A percentile compares a stretch with the other conserved stretches of the same genome.
Evolutionary conservation across 2,888 invertebrate species (phyloP).

Genomic region (Eulithis testata): DNA sequence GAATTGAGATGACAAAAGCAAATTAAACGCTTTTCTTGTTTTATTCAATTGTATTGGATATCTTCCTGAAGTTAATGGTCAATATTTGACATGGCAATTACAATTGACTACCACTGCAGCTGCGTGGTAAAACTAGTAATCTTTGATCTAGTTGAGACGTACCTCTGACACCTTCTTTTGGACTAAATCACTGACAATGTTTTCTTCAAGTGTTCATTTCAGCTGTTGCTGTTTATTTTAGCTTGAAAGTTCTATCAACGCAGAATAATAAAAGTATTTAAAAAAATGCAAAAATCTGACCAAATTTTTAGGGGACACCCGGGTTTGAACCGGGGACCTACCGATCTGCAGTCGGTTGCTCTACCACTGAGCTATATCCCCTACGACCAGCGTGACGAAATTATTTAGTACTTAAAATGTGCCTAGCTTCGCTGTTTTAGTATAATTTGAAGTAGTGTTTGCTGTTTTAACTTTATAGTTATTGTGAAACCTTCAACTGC

Average conservation of each 20-base stretch:
- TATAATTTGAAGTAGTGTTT: no score
- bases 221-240: no score
- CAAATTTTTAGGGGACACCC: constrained; percentile 59
- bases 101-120: not conserved
- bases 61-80: not conserved
- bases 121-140: no score
- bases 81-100: not conserved
- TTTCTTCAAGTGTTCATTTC: no score
- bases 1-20: constrained; percentile 31
- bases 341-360: constrained; percentile 76
- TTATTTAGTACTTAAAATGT: not conserved
- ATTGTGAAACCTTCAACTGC: no score
- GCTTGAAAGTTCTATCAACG: no score
- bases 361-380: constrained; percentile 67
- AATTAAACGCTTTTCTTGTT: constrained; percentile 28
- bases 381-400: constrained; percentile 12
- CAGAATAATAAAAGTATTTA: not conserved
- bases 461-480: no score
- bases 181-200: no score
- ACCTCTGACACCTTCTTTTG: no score
- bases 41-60: not conserved
- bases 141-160: no score
- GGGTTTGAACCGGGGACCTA: constrained; percentile 72
- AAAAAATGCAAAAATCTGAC: not conserved
- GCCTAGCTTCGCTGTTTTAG: no score